A percentile compares a stretch with the other conserved stretches of the same genome.
Conservation (phyloP, 2,888 invertebrate species). For the Hyles lineata region DNA sequence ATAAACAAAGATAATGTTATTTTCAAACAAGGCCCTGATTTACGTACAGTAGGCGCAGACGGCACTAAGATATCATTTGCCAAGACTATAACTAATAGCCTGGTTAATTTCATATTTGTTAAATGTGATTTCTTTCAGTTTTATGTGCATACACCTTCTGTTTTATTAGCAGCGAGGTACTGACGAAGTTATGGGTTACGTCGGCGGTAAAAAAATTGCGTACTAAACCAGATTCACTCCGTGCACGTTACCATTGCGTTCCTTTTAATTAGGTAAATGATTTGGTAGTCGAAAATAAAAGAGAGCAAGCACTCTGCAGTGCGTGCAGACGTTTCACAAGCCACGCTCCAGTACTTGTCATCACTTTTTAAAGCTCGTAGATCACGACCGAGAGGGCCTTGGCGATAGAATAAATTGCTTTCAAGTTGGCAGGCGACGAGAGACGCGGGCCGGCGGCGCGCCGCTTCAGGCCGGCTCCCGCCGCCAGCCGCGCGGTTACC, state of each 20-base stretch:
- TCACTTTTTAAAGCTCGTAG: constrained; percentile 69
- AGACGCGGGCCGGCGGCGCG: constrained; percentile 60
- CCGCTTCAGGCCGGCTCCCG: constrained; percentile 34
- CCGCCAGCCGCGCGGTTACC: constrained; percentile 41
- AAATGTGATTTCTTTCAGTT: constrained; percentile 21
- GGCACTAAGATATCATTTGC: not conserved
- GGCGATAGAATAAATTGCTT: constrained; percentile 72
- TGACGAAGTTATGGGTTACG: constrained; percentile 1
- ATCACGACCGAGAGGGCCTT: constrained; percentile 61
- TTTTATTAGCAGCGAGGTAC: constrained; percentile 18
- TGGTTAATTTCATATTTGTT: constrained; percentile 26
- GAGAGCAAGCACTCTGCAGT: constrained; percentile 32
- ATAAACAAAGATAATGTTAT: not conserved
- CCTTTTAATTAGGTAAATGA: constrained; percentile 26
- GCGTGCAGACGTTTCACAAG: constrained; percentile 36
- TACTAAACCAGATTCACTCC: constrained; percentile 5
- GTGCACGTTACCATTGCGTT: constrained; percentile 10
- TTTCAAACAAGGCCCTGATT: constrained; percentile 6
- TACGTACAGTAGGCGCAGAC: constrained; percentile 16
- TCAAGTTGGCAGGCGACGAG: constrained; percentile 68
- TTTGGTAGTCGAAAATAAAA: constrained; percentile 32
- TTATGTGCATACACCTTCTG: constrained; percentile 12
- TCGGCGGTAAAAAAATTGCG: constrained; percentile 10
- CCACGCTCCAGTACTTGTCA: constrained; percentile 56
- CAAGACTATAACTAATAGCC: constrained; percentile 16